Evolutionary conservation across 2,888 invertebrate species (phyloP).

Genomic region (Tetranychus truncatus): DNA sequence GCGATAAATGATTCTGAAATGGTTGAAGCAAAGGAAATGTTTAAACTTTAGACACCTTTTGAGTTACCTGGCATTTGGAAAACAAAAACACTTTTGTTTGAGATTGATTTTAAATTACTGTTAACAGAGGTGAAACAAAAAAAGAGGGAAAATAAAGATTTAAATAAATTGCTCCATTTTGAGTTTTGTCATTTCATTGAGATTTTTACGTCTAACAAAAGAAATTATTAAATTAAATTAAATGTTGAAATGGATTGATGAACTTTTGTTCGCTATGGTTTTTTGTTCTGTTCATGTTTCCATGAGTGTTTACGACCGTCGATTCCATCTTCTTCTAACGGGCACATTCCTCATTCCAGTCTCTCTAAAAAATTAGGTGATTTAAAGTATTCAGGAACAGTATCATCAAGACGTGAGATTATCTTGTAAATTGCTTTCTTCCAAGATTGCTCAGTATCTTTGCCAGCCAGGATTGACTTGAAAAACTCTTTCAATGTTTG

Average conservation of each 20-base stretch:
- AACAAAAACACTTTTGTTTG: too few species aligned
- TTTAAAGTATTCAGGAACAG: constrained; percentile 98
- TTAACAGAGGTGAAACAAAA: too few species aligned
- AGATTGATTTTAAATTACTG: too few species aligned
- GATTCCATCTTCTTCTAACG: background rate
- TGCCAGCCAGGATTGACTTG: constrained; percentile 86
- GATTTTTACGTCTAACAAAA: too few species aligned
- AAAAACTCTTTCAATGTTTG: constrained; percentile 96
- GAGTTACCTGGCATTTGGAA: too few species aligned
- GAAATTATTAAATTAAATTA: background rate
- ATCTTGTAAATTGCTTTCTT: constrained; percentile 99
- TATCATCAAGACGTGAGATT: constrained; percentile 94
- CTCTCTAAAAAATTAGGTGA: constrained; percentile 98
- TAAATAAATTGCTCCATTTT: too few species aligned
- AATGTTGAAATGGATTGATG: background rate
- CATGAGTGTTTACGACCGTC: background rate
- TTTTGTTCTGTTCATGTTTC: background rate
- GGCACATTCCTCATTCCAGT: constrained; percentile 47
- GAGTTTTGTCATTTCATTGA: too few species aligned
- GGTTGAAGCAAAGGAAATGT: too few species aligned
- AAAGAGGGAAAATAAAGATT: too few species aligned
- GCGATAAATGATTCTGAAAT: too few species aligned
- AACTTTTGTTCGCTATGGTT: background rate
- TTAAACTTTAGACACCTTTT: too few species aligned
- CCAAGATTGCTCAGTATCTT: constrained; percentile 87